These are phyloP conservation scores for Machaerirhynchus nigripectus DNA, from an alignment of 2,113 vertebrate species.

Conservation along the genomic window DNA sequence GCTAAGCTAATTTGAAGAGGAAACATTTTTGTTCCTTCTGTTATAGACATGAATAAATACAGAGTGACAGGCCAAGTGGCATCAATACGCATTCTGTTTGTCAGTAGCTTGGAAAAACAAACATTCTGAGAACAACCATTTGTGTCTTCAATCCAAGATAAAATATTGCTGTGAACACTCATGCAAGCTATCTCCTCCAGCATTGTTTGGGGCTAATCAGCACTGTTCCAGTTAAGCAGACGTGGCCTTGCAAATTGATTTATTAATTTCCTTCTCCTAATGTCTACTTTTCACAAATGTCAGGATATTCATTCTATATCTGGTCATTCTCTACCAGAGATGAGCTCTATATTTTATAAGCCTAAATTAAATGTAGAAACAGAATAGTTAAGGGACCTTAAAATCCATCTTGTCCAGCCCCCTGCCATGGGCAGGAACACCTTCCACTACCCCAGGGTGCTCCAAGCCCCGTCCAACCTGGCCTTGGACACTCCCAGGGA, in stretches of 20 bases:
- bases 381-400: neutral
- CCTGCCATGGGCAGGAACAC: neutral
- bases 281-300: neutral
- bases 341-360: neutral
- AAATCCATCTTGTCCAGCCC: neutral
- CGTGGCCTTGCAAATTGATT: neutral
- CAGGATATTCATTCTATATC: neutral
- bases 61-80: neutral
- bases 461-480: neutral
- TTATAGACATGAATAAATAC: neutral
- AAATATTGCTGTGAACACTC: neutral
- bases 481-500: neutral
- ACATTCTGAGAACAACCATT: neutral
- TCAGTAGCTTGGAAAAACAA: slow-evolving; percentile 11
- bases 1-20: neutral
- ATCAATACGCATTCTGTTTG: neutral
- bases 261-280: neutral
- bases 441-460: neutral
- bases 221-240: neutral
- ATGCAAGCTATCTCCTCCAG: neutral
- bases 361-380: neutral
- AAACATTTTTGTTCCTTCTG: neutral
- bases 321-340: neutral
- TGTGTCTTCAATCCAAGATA: neutral
- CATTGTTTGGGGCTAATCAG: neutral